Evolutionary conservation across 2,113 vertebrate genomes (phyloP).

Genomic region (Dicentrarchus labrax): DNA sequence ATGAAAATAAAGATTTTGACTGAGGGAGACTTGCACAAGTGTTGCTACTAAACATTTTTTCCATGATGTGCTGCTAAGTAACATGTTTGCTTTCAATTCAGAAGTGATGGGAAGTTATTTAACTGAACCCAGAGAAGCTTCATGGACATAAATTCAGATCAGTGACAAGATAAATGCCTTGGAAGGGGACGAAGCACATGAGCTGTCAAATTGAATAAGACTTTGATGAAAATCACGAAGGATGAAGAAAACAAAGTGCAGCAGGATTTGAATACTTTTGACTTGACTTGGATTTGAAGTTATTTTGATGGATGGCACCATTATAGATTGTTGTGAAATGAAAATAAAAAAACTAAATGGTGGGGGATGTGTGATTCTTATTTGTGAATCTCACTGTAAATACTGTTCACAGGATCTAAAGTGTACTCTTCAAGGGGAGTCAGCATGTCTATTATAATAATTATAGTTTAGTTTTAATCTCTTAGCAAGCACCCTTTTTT

Average conservation of each 20-base stretch:
- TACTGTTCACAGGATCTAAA: not conserved
- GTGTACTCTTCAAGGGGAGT: not conserved
- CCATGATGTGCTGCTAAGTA: not conserved
- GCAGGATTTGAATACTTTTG: not conserved
- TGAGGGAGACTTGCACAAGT: slow-evolving; percentile 18
- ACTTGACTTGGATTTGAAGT: not conserved
- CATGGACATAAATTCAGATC: not conserved
- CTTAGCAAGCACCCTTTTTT: not conserved
- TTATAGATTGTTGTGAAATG: not conserved
- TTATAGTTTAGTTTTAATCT: not conserved
- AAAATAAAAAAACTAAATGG: not conserved
- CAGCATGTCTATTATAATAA: not conserved
- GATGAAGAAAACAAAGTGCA: slow-evolving; percentile 3
- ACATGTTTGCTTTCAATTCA: slow-evolving; percentile 35
- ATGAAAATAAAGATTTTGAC: slow-evolving; percentile 53
- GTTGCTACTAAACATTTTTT: slow-evolving; percentile 15
- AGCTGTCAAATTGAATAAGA: slow-evolving; percentile 24
- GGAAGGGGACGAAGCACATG: not conserved
- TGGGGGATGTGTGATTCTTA: not conserved
- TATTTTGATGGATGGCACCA: not conserved
- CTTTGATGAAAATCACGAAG: slow-evolving; percentile 19
- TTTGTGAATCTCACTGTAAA: not conserved
- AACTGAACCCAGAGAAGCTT: slow-evolving; percentile 21
- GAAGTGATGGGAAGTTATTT: not conserved
- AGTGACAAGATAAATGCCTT: slow-evolving; percentile 19